Evolutionary conservation across 2,113 vertebrate genomes (phyloP).

Genomic region (Hypomesus transpacificus): DNA sequence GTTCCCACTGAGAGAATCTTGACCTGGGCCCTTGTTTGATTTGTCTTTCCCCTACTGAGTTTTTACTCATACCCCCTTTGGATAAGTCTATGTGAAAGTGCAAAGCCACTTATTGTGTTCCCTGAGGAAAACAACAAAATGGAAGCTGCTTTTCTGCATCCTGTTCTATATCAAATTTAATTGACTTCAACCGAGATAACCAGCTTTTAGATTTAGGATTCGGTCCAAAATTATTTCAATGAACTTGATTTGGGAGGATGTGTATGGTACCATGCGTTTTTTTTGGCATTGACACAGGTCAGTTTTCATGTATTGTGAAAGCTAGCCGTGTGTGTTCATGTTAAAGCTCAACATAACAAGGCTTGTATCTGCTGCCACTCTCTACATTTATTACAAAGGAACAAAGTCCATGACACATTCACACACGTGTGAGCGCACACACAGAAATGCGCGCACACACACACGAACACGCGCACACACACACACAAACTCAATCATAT

Average conservation of each 20-base stretch:
- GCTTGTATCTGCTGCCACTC: slow-evolving; percentile 72
- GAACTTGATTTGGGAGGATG: too few species aligned
- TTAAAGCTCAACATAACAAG: slow-evolving; percentile 58
- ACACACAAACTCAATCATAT: background rate
- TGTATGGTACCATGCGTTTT: too few species aligned
- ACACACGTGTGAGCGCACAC: slow-evolving; percentile 23
- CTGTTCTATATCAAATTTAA: too few species aligned
- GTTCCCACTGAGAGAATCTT: slow-evolving; percentile 28
- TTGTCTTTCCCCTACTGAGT: background rate
- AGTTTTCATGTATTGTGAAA: slow-evolving; percentile 1
- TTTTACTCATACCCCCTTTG: background rate
- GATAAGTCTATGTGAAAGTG: slow-evolving; percentile 15
- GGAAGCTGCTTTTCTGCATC: too few species aligned
- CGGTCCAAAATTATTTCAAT: too few species aligned
- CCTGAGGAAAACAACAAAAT: too few species aligned
- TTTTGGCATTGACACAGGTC: slow-evolving; percentile 55
- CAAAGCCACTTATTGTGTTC: background rate
- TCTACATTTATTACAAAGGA: slow-evolving; percentile 81
- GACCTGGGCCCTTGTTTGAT: slow-evolving; percentile 40
- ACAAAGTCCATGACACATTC: slow-evolving; percentile 61
- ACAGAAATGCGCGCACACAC: background rate
- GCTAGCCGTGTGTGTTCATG: slow-evolving; percentile 70
- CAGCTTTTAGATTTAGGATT: too few species aligned
- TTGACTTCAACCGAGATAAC: too few species aligned
- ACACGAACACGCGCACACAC: background rate